Conservation (phyloP, 2,113 vertebrate genomes). For the Rhabdornis inornatus region DNA sequence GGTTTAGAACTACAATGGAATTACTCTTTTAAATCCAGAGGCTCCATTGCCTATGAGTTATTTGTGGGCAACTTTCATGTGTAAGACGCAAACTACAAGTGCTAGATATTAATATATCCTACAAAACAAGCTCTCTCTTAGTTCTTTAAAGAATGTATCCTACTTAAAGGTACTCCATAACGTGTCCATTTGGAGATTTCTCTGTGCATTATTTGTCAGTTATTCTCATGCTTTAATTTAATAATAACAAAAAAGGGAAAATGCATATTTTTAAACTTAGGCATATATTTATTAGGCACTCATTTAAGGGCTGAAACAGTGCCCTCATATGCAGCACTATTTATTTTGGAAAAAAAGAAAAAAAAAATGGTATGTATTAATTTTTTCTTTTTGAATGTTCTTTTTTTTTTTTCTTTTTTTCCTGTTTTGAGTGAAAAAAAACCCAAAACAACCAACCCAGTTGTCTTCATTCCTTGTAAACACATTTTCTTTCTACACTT, state of each 20-base stretch:
- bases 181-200: not conserved
- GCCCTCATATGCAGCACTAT: not conserved
- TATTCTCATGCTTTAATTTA: not conserved
- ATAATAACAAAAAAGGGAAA: not conserved
- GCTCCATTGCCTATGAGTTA: not conserved
- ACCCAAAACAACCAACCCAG: not conserved
- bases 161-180: not conserved
- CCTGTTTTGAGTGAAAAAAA: not conserved
- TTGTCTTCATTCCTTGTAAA: not conserved
- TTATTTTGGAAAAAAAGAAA: not conserved
- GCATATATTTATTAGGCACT: not conserved
- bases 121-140: not conserved
- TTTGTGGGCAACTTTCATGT: not conserved
- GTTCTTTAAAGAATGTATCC: not conserved
- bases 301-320: not conserved
- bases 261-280: not conserved
- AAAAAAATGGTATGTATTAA: fast-evolving
- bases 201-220: not conserved
- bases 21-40: not conserved
- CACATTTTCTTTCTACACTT: not conserved
- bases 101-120: not conserved
- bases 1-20: not conserved
- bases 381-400: not conserved
- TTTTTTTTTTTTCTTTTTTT: not conserved
- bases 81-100: not conserved